These are phyloP conservation scores for Linurgus olivaceus DNA, from an alignment of 2,797 vertebrate species.

Conservation along the genomic window DNA sequence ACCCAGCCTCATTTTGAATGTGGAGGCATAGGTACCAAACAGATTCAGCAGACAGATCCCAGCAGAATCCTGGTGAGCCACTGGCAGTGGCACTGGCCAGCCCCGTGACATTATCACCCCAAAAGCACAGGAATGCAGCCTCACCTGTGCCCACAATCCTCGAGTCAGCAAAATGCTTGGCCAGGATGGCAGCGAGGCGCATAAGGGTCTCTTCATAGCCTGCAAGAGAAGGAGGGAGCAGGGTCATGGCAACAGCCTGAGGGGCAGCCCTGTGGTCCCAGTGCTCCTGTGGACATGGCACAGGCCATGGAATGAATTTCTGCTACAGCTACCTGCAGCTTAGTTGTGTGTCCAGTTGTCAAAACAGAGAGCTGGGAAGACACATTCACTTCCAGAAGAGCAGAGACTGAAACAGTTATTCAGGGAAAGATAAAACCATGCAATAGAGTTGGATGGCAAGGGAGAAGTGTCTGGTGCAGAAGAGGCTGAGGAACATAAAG, in stretches of 20 bases:
- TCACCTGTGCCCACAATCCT: slow-evolving; percentile 95
- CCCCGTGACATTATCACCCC: background rate
- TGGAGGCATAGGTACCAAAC: background rate
- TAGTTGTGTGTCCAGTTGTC: background rate
- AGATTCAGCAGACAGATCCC: background rate
- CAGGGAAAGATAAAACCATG: background rate
- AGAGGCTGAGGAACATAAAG: background rate
- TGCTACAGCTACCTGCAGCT: background rate
- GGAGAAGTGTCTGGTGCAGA: background rate
- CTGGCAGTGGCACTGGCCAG: background rate
- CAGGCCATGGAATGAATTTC: background rate
- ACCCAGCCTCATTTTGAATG: background rate
- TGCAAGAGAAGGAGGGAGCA: slow-evolving; percentile 56
- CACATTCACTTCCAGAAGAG: background rate
- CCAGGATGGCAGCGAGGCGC: slow-evolving; percentile 90
- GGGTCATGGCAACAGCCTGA: background rate
- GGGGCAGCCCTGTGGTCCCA: background rate
- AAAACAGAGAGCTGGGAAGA: background rate
- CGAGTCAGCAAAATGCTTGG: slow-evolving; percentile 94
- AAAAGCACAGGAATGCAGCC: background rate
- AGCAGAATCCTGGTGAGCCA: background rate
- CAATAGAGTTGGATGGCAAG: background rate
- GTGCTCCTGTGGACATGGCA: rapidly evolving
- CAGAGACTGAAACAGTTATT: background rate
- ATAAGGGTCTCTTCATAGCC: slow-evolving; percentile 93